A percentile compares a stretch with the other conserved stretches of the same genome.
phyloP scores from a whole-genome alignment of 2,888 invertebrate species.

The Didymodactylos carnosus region DNA sequence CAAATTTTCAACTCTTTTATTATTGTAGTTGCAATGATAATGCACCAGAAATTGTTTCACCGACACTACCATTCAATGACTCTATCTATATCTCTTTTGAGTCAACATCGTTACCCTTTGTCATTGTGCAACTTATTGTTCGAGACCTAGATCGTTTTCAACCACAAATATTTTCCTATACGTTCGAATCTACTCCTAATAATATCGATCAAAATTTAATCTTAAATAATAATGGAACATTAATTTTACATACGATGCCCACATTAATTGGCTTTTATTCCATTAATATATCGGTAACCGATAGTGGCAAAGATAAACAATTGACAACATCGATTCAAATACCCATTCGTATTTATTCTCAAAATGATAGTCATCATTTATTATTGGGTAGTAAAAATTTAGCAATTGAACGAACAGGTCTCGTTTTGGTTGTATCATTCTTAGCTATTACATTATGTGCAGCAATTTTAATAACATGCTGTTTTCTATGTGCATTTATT shows the following conservation, averaged over 20 bases:
- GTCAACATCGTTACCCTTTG: background rate
- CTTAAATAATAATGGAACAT: background rate
- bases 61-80: background rate
- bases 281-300: background rate
- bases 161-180: background rate
- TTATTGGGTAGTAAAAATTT: too few relatives aligned
- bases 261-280: background rate
- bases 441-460: background rate
- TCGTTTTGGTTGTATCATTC: background rate
- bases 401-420: background rate
- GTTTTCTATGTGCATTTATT: background rate
- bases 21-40: constrained; percentile 2
- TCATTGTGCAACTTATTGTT: background rate
- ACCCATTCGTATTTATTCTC: background rate
- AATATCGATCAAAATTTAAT: background rate
- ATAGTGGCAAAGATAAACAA: background rate
- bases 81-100: background rate
- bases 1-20: too few relatives aligned
- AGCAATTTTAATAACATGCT: background rate
- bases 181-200: background rate
- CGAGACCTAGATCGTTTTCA: background rate
- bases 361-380: background rate
- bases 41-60: background rate
- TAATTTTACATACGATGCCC: background rate
- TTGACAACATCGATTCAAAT: background rate